These are phyloP conservation scores for Helostoma temminkii DNA, from an alignment of 2,797 vertebrate genomes.

Conservation along the genomic window DNA sequence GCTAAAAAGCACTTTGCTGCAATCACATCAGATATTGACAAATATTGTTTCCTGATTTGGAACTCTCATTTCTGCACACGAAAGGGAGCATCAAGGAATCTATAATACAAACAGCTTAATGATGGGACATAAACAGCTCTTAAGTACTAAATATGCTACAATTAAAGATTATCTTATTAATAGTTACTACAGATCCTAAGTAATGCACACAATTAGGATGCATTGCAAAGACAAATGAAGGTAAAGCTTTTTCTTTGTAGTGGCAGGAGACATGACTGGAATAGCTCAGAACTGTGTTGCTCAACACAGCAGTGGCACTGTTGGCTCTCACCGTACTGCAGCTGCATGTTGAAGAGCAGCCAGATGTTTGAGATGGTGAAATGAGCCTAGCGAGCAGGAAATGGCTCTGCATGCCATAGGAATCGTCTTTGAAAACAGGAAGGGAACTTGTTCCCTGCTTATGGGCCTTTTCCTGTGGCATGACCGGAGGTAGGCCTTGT, in stretches of 20 bases:
- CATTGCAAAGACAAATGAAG: slow-evolving; percentile 7
- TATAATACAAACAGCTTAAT: slow-evolving; percentile 36
- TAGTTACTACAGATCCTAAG: slow-evolving; percentile 1
- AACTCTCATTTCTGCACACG: slow-evolving; percentile 31
- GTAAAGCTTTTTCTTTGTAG: slow-evolving; percentile 46
- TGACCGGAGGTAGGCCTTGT: slow-evolving; percentile 83
- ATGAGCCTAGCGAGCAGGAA: slow-evolving; percentile 85
- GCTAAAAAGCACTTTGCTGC: slow-evolving; percentile 71
- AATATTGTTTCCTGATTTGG: slow-evolving; percentile 62
- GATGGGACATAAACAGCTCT: slow-evolving; percentile 23
- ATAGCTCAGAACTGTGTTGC: slow-evolving; percentile 65
- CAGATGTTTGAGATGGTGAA: slow-evolving; percentile 88
- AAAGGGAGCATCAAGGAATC: slow-evolving; percentile 43
- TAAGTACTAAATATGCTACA: slow-evolving; percentile 5
- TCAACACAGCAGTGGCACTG: slow-evolving; percentile 70
- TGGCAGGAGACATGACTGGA: slow-evolving; percentile 56
- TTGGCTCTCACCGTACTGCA: slow-evolving; percentile 72
- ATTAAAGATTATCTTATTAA: slow-evolving; percentile 24
- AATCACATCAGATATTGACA: slow-evolving; percentile 65
- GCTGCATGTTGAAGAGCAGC: slow-evolving; percentile 82
- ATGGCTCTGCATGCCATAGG: slow-evolving; percentile 86
- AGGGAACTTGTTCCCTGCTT: slow-evolving; percentile 91
- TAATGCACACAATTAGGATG: slow-evolving; percentile 2
- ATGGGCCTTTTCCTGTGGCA: slow-evolving; percentile 92
- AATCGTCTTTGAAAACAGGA: slow-evolving; percentile 96